Conservation (phyloP, 2,797 vertebrate species). For the Ispidina lecontei region DNA sequence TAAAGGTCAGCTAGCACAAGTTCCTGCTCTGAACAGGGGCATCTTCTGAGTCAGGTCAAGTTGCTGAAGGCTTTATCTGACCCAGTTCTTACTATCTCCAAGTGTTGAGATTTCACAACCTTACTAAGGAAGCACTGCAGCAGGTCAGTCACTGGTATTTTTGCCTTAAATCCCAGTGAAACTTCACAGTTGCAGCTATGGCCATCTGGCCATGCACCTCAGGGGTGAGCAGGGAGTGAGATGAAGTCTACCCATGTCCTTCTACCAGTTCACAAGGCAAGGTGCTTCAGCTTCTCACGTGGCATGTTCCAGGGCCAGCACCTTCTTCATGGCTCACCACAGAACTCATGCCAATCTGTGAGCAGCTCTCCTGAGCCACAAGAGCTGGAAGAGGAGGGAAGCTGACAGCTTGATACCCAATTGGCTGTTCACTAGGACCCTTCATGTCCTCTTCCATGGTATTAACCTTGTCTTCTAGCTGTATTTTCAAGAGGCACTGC, state of each 20-base stretch:
- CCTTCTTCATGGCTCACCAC: neutral
- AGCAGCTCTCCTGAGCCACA: neutral
- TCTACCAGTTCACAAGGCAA: neutral
- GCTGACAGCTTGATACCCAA: neutral
- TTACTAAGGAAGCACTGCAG: neutral
- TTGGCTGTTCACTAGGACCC: neutral
- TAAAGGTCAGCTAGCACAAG: neutral
- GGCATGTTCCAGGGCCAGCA: neutral
- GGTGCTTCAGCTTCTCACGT: neutral
- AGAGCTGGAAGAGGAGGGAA: neutral
- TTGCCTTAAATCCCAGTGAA: neutral
- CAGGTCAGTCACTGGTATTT: neutral
- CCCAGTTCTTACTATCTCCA: neutral
- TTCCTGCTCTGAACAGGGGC: neutral
- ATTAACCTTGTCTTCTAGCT: neutral
- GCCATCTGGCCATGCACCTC: neutral
- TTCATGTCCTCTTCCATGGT: neutral
- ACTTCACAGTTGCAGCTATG: neutral
- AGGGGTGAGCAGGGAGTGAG: too few species aligned
- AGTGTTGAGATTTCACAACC: neutral
- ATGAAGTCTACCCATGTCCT: neutral
- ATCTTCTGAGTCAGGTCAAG: neutral
- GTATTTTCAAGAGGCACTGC: neutral
- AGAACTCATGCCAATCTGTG: neutral
- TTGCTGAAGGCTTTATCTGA: neutral